phyloP scores from a whole-genome alignment of 2,797 vertebrate species.

The Distichodus sexfasciatus region DNA sequence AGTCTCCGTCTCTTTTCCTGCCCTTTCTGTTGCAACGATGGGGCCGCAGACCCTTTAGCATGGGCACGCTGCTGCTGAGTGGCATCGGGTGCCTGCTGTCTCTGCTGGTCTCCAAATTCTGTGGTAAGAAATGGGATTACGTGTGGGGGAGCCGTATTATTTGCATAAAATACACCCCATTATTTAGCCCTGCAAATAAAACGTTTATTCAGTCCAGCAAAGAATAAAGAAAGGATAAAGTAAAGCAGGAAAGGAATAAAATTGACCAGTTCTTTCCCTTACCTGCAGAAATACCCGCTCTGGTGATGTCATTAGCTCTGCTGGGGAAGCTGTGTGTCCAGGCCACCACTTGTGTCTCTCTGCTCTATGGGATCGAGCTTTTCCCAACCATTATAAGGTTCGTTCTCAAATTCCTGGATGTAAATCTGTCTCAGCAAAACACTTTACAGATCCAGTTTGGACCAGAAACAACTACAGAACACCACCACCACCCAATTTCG shows the following conservation, averaged over 20 bases:
- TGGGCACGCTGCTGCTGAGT: constrained; percentile 67
- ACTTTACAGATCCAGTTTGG: too few species aligned
- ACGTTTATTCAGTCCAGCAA: too few species aligned
- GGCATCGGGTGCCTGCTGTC: constrained; percentile 67
- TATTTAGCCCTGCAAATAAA: too few species aligned
- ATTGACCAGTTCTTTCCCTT: too few species aligned
- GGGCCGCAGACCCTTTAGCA: constrained; percentile 65
- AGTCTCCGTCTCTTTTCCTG: constrained; percentile 66
- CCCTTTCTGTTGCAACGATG: constrained; percentile 60
- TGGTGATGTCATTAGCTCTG: constrained; percentile 70
- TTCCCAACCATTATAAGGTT: constrained; percentile 73
- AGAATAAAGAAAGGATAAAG: too few species aligned
- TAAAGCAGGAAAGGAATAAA: too few species aligned
- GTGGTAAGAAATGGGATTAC: constrained; percentile 48
- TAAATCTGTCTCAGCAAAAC: background rate
- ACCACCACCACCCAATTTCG: too few species aligned
- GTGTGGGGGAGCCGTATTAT: background rate
- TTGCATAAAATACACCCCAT: too few species aligned
- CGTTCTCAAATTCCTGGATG: background rate
- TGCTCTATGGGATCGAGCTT: constrained; percentile 71
- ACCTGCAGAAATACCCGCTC: constrained; percentile 38
- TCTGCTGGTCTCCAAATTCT: constrained; percentile 62
- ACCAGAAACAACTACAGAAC: too few species aligned
- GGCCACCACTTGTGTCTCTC: constrained; percentile 60
- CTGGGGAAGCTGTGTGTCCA: constrained; percentile 73